These are phyloP conservation scores for Tapera naevia DNA, from an alignment of 2,797 vertebrate genomes.

Conservation along the genomic window DNA sequence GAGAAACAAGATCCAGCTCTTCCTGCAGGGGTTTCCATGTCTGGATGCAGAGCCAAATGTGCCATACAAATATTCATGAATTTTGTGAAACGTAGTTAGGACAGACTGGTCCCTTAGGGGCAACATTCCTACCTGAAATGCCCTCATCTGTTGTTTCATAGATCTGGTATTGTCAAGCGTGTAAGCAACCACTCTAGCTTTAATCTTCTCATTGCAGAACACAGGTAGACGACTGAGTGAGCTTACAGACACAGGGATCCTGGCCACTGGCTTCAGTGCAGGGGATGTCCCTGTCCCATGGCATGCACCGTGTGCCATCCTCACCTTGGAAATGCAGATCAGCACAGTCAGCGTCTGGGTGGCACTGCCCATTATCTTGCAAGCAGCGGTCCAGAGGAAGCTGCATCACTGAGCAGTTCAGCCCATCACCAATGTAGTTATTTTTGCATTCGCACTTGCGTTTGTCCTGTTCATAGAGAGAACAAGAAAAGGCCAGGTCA, in stretches of 20 bases:
- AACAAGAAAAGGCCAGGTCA: neutral
- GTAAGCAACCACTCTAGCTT: rapidly evolving
- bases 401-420: slow-evolving; percentile 81
- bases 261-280: neutral
- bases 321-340: slow-evolving; percentile 93
- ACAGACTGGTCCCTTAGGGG: neutral
- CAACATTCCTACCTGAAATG: neutral
- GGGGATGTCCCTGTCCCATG: neutral
- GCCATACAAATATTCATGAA: rapidly evolving
- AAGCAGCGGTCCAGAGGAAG: slow-evolving; percentile 88
- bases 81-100: neutral
- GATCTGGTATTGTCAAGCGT: too few relatives aligned
- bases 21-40: neutral
- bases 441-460: slow-evolving; percentile 86
- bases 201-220: neutral
- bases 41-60: neutral
- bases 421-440: slow-evolving; percentile 87
- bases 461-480: slow-evolving; percentile 77
- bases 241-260: neutral
- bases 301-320: neutral
- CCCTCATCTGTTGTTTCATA: neutral
- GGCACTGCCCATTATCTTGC: slow-evolving; percentile 88
- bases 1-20: neutral
- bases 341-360: slow-evolving; percentile 81
- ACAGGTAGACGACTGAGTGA: neutral